Evolutionary conservation across 2,113 vertebrate species (phyloP).

Genomic region (Monarcha castaneiventris): DNA sequence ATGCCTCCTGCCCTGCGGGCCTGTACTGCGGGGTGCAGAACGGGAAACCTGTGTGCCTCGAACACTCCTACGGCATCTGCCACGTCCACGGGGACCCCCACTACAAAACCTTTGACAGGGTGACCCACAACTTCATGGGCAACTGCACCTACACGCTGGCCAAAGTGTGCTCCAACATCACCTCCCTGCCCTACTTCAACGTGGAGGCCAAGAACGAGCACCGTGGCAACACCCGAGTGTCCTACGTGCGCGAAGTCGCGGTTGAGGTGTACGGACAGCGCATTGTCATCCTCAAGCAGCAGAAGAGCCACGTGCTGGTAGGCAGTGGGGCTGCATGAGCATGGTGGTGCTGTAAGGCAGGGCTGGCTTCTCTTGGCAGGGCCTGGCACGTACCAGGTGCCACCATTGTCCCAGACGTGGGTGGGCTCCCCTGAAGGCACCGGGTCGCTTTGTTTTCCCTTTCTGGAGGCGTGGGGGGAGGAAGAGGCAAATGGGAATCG

Average conservation of each 20-base stretch:
- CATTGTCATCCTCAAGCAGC: constrained; percentile 69
- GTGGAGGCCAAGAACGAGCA: constrained; percentile 78
- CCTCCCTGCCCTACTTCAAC: constrained; percentile 72
- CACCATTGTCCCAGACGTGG: too few species aligned
- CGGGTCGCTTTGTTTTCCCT: rapidly evolving
- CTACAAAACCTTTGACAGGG: constrained; percentile 81
- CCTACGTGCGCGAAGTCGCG: constrained; percentile 70
- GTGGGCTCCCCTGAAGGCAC: not conserved
- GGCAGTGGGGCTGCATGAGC: not conserved
- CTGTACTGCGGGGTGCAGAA: constrained; percentile 67
- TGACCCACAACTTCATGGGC: constrained; percentile 73
- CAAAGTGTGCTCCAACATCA: constrained; percentile 70
- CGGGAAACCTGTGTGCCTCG: constrained; percentile 10
- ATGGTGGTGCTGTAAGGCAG: rapidly evolving
- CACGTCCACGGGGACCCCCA: constrained; percentile 72
- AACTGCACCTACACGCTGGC: constrained; percentile 81
- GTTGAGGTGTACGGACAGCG: constrained; percentile 59
- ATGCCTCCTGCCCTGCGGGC: constrained; percentile 56
- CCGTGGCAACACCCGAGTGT: constrained; percentile 51
- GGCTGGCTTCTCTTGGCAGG: not conserved
- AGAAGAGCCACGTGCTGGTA: constrained; percentile 78
- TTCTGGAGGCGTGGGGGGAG: not conserved
- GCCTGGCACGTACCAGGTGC: rapidly evolving
- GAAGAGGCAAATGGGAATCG: not conserved
- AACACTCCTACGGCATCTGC: constrained; percentile 67